Evolutionary conservation across 2,888 invertebrate species (phyloP), one percentile per base, ranked within the genome.

Genomic region (Polylopha cassiicola): DNA sequence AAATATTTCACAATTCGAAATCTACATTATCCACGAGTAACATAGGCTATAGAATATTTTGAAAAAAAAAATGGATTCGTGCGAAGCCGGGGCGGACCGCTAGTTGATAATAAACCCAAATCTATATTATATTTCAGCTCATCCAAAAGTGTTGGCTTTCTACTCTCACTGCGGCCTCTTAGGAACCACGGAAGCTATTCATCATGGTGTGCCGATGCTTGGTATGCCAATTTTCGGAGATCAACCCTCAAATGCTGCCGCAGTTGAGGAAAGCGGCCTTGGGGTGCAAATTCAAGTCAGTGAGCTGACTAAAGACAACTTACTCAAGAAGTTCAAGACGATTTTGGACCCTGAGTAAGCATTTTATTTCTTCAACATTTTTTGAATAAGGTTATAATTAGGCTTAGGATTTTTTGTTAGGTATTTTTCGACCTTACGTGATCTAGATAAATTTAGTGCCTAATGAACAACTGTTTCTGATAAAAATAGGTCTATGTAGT

Each of bases 141-240:
- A 87, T 52, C 78, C 85, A 1, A 87, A 87, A 21, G 79, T 85
- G 3, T 52, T 85, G 37, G 87, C 84, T 0, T 89, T 89, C 53
- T 86, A 87, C 43, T 81, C 88, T 0, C 89, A 89, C 53, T 87
- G 87, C 24, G 89, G 89, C 0, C 67, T 88, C 45, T 61, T 89
- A 43, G 86, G 89, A 4, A 79, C 82, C 1, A 87, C 86, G 2
- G 89, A 89, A 55, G 87, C 88, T 1, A 80, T 88, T 2, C 70
- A 88, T 44, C 79, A 86, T 44, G 89, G 88, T 14, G 88, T 88
- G 3, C 89, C 89, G 7, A 73, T 87, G 41, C 51, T 89, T 2
- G 82, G 84, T n/a, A 87, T 89, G 78, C 89, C 89, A 2, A 73
- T 89, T 43, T 86, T 86, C 44, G 89, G 88, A 23, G 89, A 89